phyloP scores from a whole-genome alignment of 2,113 vertebrate species.

The Microcebus griseorufus region DNA sequence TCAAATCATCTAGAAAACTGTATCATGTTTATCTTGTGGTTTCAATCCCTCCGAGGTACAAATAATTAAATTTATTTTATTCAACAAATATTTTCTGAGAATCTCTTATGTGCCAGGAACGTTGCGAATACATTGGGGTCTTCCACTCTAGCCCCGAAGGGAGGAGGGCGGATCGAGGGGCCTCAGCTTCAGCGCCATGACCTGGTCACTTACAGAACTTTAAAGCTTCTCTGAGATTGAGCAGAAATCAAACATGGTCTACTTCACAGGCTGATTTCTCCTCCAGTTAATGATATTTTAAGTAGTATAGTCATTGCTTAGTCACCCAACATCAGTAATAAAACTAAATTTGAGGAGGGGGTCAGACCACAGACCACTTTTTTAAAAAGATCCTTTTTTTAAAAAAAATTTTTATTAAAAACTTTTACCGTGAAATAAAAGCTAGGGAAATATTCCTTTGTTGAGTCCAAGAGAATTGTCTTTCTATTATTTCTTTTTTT shows the following conservation, averaged over 20 bases:
- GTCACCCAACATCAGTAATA: background rate
- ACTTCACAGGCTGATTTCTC: background rate
- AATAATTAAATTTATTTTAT: background rate
- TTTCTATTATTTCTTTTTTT: conserved; percentile 49
- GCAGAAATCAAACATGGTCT: background rate
- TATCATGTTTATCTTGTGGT: background rate
- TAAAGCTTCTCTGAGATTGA: background rate
- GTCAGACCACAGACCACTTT: background rate
- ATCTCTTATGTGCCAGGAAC: background rate
- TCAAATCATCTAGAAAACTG: background rate
- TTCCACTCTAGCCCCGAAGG: accelerated
- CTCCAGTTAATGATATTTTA: background rate
- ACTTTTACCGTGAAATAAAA: background rate
- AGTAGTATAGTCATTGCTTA: background rate
- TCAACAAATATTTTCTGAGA: background rate
- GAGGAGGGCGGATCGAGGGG: accelerated
- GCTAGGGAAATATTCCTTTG: background rate
- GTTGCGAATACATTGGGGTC: no score
- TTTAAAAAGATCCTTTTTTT: background rate
- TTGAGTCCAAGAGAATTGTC: background rate
- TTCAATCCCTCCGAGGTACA: background rate
- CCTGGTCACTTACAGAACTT: background rate
- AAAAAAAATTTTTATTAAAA: background rate
- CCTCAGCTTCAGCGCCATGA: accelerated
- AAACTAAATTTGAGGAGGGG: background rate